Percentiles rank a stretch among this genome's conserved stretches.
phyloP scores from a whole-genome alignment of 1,140 invertebrate species.

The Caligus rogercresseyi region DNA sequence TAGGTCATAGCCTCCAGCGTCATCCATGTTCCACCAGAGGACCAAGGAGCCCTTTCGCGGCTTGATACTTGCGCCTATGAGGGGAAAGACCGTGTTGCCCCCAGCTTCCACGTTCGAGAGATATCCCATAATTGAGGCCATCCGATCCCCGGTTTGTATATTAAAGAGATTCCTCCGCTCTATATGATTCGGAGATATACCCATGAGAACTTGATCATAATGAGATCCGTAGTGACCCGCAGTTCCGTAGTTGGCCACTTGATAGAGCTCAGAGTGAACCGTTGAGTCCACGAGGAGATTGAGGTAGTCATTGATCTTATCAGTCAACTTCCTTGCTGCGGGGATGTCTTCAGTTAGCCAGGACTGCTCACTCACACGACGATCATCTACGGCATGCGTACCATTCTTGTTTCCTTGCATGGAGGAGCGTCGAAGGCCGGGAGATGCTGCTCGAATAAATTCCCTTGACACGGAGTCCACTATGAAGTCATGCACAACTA shows the following conservation, averaged over 20 bases:
- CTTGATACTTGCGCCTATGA: constrained; percentile 5
- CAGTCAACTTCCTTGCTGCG: not conserved
- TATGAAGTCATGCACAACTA: constrained; percentile 17
- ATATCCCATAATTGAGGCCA: constrained; percentile 18
- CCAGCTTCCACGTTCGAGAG: constrained; percentile 5
- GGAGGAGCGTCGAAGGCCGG: not conserved
- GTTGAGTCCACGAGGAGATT: not conserved
- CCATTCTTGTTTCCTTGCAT: constrained; percentile 14
- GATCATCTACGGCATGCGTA: constrained; percentile 4
- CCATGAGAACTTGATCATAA: constrained; percentile 17
- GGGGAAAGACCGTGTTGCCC: constrained; percentile 14
- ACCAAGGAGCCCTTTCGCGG: constrained; percentile 1
- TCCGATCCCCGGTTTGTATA: constrained; percentile 6
- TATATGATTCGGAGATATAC: not conserved
- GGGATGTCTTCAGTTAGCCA: constrained; percentile 14
- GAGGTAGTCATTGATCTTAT: constrained; percentile 5
- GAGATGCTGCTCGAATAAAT: constrained; percentile 1
- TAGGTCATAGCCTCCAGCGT: constrained; percentile 12
- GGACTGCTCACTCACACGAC: constrained; percentile 4
- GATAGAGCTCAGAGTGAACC: constrained; percentile 9
- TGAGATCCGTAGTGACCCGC: constrained; percentile 14
- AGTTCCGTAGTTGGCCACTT: constrained; percentile 17
- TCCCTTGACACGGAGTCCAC: not conserved
- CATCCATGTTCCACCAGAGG: constrained; percentile 18
- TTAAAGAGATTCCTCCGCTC: constrained; percentile 6